These are phyloP conservation scores for Eristalis tenax DNA, from an alignment of 2,888 invertebrate genomes.

Conservation along the genomic window DNA sequence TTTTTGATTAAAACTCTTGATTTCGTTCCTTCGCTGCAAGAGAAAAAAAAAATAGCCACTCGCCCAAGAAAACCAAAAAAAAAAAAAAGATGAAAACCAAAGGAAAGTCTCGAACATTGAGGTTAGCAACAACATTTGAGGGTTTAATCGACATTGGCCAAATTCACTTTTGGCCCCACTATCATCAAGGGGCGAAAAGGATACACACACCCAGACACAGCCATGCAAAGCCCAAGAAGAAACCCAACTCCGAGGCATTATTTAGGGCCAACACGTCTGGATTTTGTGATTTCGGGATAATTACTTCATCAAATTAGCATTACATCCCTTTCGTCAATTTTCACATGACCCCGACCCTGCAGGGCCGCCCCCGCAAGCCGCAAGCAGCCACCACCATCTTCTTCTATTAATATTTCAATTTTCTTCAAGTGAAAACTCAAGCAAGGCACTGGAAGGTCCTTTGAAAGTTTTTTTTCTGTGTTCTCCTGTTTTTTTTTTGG, in stretches of 20 bases:
- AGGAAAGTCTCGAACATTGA: not conserved
- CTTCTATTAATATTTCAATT: slow-evolving; percentile 41
- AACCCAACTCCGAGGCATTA: slow-evolving; percentile 50
- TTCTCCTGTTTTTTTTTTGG: not conserved
- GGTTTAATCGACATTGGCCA: slow-evolving; percentile 64
- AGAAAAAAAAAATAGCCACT: not conserved
- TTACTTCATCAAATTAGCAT: slow-evolving; percentile 72
- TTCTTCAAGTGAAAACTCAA: slow-evolving; percentile 29
- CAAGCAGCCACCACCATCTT: slow-evolving; percentile 13
- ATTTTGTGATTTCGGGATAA: slow-evolving; percentile 69
- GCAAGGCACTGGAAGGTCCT: not conserved
- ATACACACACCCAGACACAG: slow-evolving; percentile 12
- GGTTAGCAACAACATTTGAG: slow-evolving; percentile 23
- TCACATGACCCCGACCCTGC: slow-evolving; percentile 3
- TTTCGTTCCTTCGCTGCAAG: slow-evolving; percentile 42
- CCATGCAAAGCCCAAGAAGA: not conserved
- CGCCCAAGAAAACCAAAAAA: not conserved
- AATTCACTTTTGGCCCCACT: slow-evolving; percentile 46
- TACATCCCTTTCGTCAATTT: slow-evolving; percentile 60
- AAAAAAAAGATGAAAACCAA: not conserved
- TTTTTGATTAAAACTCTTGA: slow-evolving; percentile 72
- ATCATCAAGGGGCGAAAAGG: slow-evolving; percentile 28
- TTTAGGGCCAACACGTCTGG: slow-evolving; percentile 63
- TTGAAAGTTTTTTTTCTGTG: not conserved
- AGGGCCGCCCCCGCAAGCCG: slow-evolving; percentile 3